Evolutionary conservation across 2,113 vertebrate genomes (phyloP).

Genomic region (Grantiella picta): DNA sequence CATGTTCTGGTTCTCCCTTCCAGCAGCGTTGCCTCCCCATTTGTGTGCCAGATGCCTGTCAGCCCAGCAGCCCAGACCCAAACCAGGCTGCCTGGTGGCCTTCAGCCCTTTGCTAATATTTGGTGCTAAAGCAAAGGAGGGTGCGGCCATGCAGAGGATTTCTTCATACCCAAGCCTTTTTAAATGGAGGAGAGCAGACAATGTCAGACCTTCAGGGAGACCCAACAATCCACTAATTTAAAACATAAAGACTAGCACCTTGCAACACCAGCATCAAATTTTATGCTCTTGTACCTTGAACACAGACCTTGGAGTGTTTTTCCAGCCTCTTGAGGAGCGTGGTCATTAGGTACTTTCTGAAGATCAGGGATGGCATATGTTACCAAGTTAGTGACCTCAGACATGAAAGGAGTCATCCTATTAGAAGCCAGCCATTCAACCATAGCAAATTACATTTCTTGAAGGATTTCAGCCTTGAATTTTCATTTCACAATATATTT

Average conservation of each 20-base stretch:
- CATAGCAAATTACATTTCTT: neutral
- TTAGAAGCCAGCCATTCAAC: neutral
- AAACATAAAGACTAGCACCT: neutral
- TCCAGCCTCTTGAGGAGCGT: neutral
- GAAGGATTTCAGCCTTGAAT: conserved; percentile 8
- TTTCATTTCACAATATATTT: neutral
- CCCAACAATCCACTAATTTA: neutral
- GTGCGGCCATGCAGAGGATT: neutral
- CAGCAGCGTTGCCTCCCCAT: rapidly evolving
- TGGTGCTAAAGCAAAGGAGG: neutral
- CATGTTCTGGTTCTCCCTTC: neutral
- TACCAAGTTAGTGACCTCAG: conserved; percentile 1
- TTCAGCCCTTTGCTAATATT: neutral
- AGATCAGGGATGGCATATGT: neutral
- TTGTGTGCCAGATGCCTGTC: neutral
- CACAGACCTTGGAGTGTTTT: neutral
- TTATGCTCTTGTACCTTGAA: neutral
- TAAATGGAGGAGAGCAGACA: neutral
- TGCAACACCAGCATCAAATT: neutral
- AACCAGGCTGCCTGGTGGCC: neutral
- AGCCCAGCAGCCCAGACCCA: neutral
- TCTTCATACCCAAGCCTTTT: neutral
- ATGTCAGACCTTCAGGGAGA: neutral
- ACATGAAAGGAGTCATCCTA: neutral
- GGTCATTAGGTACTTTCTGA: neutral